Evolutionary conservation across 2,888 invertebrate genomes (phyloP), one percentile per base, ranked within the genome.

Genomic region (Tricholauxania praeusta): DNA sequence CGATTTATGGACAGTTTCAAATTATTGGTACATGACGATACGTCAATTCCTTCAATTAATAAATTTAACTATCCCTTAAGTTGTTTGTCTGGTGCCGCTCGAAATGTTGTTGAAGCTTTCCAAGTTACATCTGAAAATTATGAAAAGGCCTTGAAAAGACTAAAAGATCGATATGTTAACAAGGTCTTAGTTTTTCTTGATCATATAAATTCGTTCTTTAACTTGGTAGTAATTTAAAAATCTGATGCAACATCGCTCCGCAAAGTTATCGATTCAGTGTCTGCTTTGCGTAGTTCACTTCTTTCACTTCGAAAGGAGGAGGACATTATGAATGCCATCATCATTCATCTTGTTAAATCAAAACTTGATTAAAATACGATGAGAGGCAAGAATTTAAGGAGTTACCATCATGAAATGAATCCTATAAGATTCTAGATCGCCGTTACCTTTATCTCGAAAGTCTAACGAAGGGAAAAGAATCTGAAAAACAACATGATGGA

Each of bases 371-470:
- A 28, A 4, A 52, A 51, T 15, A 51, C 65, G 19, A 68, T 12
- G 17, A 69, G 8, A 69, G 28, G 14, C 59, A 22, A 22, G 51
- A 59, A 14, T 69, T 49, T 17, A 28, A 57, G 22, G 5, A n/a
- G 3, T 22, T 69, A 7, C 68, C 68, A 15, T 22, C 68, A 51
- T 59, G 68, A 60, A 49, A 49, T 22, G 48, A 51, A 12, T 65
- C 52, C 8, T 65, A 65, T n/a, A 65, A 51, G 8, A 15, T 28
- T 12, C 12, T 69, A 3, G 39, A 28, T 47, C 67, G 57, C 15
- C 67, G 55, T 57, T 67, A 57, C 28, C 47, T 52, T 12, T 49
- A 49, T 48, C 28, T 69, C 3, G 59, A 69, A 59, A 59, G 49
- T 15, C 22, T 48, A 1, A 6, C n/a, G 12, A 59, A 57, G 47